Percentiles rank a stretch among this genome's conserved stretches.
phyloP scores from a whole-genome alignment of 2,797 vertebrate genomes.

The Aphelocoma californica region DNA sequence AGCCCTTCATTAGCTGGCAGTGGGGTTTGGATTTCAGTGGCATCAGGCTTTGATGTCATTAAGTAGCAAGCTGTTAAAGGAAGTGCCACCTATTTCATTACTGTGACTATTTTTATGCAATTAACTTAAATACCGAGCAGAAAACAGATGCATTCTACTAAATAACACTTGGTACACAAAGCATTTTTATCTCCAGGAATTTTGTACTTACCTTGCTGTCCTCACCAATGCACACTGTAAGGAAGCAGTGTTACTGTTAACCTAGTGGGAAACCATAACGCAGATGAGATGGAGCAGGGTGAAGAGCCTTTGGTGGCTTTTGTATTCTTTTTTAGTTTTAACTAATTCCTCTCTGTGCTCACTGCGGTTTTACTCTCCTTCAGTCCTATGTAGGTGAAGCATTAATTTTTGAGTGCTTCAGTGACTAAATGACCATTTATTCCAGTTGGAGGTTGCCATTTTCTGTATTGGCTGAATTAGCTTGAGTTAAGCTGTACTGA shows the following conservation, averaged over 20 bases:
- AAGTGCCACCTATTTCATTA: conserved; percentile 45
- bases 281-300: not conserved
- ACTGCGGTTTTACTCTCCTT: not conserved
- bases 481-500: too few species aligned
- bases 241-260: not conserved
- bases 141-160: not conserved
- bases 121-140: not conserved
- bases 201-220: not conserved
- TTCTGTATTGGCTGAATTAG: not conserved
- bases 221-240: fast-evolving
- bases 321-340: not conserved
- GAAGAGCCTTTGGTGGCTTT: not conserved
- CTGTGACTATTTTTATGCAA: conserved; percentile 22
- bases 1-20: conserved; percentile 68
- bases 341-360: not conserved
- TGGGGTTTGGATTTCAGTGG: conserved; percentile 25
- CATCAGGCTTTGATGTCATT: conserved; percentile 64
- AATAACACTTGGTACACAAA: not conserved
- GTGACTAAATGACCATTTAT: not conserved
- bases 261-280: not conserved
- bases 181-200: not conserved
- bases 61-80: conserved; percentile 52
- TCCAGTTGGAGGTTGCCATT: not conserved
- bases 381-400: not conserved
- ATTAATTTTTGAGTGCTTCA: not conserved